A percentile compares a stretch with the other conserved stretches of the same genome.
Conservation (phyloP, 2,888 invertebrate genomes). For the Allacma fusca region DNA sequence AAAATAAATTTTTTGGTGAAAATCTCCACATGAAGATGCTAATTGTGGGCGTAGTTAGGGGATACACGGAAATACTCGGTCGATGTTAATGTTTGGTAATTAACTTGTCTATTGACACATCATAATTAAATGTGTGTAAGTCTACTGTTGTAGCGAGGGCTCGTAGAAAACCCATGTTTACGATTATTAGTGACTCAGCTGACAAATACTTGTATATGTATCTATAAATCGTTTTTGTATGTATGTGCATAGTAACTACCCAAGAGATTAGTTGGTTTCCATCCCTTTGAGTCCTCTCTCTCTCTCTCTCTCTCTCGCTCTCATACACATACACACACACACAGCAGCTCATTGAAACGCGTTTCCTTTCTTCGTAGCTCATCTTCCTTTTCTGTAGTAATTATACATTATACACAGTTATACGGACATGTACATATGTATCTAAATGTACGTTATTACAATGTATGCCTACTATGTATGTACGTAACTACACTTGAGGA, state of each 20-base stretch:
- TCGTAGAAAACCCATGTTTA: slow-evolving; percentile 33
- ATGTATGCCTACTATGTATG: no score
- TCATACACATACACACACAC: no score
- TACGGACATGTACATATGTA: no score
- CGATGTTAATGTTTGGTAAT: slow-evolving; percentile 31
- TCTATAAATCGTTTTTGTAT: no score
- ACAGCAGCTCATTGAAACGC: no score
- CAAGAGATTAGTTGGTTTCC: no score
- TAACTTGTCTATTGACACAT: slow-evolving; percentile 40
- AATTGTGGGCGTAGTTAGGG: slow-evolving; percentile 30
- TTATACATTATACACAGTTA: no score
- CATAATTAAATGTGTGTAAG: slow-evolving; percentile 36
- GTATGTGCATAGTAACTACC: no score
- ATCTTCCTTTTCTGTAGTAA: no score
- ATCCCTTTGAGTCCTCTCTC: neutral
- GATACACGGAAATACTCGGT: slow-evolving; percentile 26
- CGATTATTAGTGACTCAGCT: slow-evolving; percentile 30
- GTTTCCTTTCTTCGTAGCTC: no score
- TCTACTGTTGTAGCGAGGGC: neutral
- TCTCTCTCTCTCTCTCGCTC: slow-evolving; percentile 11
- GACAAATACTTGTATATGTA: slow-evolving; percentile 17
- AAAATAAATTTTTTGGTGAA: slow-evolving; percentile 29
- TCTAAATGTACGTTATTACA: no score
- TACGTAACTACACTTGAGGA: no score
- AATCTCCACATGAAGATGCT: slow-evolving; percentile 22